Evolutionary conservation across 2,888 invertebrate species (phyloP).

Genomic region (Lottia scabra): DNA sequence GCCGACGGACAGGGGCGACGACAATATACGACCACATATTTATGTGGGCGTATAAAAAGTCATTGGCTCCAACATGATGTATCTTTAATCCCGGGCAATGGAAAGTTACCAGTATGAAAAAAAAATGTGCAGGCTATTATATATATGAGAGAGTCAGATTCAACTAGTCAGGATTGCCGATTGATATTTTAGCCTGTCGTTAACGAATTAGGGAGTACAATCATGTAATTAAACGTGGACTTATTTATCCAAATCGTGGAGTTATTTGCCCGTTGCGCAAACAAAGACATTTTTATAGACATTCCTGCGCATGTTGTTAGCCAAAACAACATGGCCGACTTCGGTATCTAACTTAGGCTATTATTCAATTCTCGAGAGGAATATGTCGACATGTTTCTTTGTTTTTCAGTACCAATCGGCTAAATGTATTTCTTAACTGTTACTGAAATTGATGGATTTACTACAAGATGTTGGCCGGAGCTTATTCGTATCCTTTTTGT

Average conservation of each 20-base stretch:
- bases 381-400: neutral
- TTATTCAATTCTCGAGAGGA: slow-evolving; percentile 9
- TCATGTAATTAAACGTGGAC: too few relatives aligned
- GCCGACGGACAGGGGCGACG: too few relatives aligned
- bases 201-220: too few relatives aligned
- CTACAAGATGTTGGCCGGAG: slow-evolving; percentile 49
- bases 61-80: too few relatives aligned
- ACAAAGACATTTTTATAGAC: slow-evolving; percentile 17
- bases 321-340: slow-evolving; percentile 62
- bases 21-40: too few relatives aligned
- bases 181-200: too few relatives aligned
- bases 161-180: too few relatives aligned
- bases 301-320: slow-evolving; percentile 59
- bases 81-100: too few relatives aligned
- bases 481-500: slow-evolving; percentile 63
- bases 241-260: neutral
- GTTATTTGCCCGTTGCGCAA: slow-evolving; percentile 33
- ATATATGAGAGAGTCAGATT: too few relatives aligned
- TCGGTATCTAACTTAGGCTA: slow-evolving; percentile 31
- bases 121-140: too few relatives aligned
- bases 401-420: neutral
- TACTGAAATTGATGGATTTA: slow-evolving; percentile 13
- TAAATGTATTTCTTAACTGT: neutral
- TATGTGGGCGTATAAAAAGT: too few relatives aligned
- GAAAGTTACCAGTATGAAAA: too few relatives aligned